Base-by-base conservation (phyloP, 2,113 vertebrate genomes). In the Rhinogobius similis region DNA sequence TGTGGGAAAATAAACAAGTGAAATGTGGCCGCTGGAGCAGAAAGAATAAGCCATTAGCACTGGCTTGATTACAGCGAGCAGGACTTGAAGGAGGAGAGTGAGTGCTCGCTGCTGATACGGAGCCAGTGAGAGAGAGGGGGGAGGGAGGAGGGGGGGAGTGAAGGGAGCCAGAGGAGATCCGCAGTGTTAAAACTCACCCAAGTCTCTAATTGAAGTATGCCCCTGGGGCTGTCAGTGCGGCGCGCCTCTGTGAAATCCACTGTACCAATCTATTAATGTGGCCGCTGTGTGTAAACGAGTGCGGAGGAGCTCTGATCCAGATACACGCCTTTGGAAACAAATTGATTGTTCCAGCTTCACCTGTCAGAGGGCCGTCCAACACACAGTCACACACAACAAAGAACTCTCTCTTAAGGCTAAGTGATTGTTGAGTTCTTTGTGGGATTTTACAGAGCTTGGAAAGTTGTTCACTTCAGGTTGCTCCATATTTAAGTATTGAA, bases 1-100 rank as follows among this genome's bases (percentile, higher is more conserved):
- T 95, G 92, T 93, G 93, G 93, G 93, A 96, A 98, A 98, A 97
- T 97, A 98, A 98, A 98, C 95, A 97, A 97, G 96, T 97, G 96
- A 96, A 98, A 96, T 97, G 96, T 95, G 96, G 94, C 94, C 96
- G 96, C 94, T 97, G 95, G 94, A 98, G 96, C 98, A 98, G 96
- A 98, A 98, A 99, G 94, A 98, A 96, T 95, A 98, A 96, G 94
- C 96, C 95, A 97, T 98, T 98, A 96, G 90, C 94, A 95, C 92
- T 94, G 95, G 94, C 95, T 98, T 98, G 98, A 99, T 98, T 98
- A 98, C 95, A 94, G 95, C 89, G 92, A 94, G 94, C 94, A 89
- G 95, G 95, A 94, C 93, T 94, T 80, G 84, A 88, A 84, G 82
- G 86, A 70, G 86, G 79, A 79, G 87, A 86, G 86, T 70, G 82